These are phyloP conservation scores for Halictus ligatus DNA, from an alignment of 2,888 invertebrate genomes.

Conservation along the genomic window DNA sequence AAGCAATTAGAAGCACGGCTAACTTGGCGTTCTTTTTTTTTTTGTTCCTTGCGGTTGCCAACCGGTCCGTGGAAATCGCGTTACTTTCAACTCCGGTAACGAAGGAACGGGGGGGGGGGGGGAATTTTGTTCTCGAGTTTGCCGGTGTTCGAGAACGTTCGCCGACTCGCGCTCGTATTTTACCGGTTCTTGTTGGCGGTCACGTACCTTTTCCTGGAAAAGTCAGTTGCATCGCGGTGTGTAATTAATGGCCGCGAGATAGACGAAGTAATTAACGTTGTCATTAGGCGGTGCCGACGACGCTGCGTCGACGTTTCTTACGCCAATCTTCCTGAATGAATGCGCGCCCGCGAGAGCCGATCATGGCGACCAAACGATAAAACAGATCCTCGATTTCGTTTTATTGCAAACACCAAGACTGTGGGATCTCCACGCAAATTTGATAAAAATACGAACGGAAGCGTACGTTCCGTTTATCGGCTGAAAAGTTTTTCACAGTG, in stretches of 20 bases:
- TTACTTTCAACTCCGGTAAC: background rate
- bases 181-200: background rate
- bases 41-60: background rate
- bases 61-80: background rate
- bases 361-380: background rate
- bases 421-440: too few species aligned
- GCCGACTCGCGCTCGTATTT: slow-evolving; percentile 6
- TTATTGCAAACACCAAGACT: too few species aligned
- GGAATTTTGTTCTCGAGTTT: background rate
- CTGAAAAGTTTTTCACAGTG: too few species aligned
- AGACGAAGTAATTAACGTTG: slow-evolving; percentile 62
- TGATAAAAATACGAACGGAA: too few species aligned
- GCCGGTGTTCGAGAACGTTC: background rate
- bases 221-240: slow-evolving; percentile 36
- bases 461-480: too few species aligned
- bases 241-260: slow-evolving; percentile 61
- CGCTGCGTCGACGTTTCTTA: slow-evolving; percentile 45
- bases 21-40: background rate
- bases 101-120: background rate
- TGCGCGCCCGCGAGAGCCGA: background rate
- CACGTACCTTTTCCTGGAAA: slow-evolving; percentile 41
- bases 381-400: background rate
- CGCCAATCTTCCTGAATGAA: slow-evolving; percentile 17
- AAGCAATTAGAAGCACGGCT: slow-evolving; percentile 2
- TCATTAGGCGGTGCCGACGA: slow-evolving; percentile 44